These are phyloP conservation scores for Meloidogyne hapla DNA, from an alignment of 1,140 invertebrate genomes.

Conservation along the genomic window DNA sequence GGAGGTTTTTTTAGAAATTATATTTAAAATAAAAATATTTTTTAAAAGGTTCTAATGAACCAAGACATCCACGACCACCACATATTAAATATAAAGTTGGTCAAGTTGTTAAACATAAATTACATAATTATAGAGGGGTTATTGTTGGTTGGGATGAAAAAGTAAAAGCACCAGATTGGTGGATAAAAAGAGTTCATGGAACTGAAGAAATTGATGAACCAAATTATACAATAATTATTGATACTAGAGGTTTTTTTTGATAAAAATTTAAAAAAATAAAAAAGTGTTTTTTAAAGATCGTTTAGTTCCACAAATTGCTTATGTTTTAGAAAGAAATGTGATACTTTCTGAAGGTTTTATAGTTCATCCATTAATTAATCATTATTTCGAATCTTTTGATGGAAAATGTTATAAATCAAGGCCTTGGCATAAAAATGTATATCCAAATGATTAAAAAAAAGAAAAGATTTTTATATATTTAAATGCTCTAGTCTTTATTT, in stretches of 20 bases:
- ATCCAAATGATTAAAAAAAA: constrained; percentile 29
- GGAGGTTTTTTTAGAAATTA: constrained; percentile 22
- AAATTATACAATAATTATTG: constrained; percentile 66
- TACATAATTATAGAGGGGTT: constrained; percentile 67
- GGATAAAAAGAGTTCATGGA: constrained; percentile 57
- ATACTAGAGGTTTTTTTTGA: constrained; percentile 51
- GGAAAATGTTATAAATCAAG: constrained; percentile 40
- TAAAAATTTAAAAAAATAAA: background rate
- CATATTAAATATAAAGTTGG: constrained; percentile 67
- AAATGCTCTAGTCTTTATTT: no score
- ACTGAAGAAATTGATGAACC: constrained; percentile 64
- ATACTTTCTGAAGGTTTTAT: constrained; percentile 62
- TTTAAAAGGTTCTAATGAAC: constrained; percentile 32
- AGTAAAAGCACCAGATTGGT: constrained; percentile 63
- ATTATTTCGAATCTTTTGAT: constrained; percentile 54
- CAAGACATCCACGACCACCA: constrained; percentile 58
- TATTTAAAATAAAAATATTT: background rate
- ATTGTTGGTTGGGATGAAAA: constrained; percentile 69
- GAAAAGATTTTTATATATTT: no score
- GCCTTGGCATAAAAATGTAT: constrained; percentile 40
- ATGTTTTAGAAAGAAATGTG: constrained; percentile 66
- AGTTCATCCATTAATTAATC: constrained; percentile 49
- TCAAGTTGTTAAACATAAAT: constrained; percentile 68
- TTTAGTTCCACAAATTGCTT: constrained; percentile 63
- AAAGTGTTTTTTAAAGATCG: constrained; percentile 48